Evolutionary conservation across 2,113 vertebrate genomes (phyloP).

Genomic region (Tichodroma muraria): DNA sequence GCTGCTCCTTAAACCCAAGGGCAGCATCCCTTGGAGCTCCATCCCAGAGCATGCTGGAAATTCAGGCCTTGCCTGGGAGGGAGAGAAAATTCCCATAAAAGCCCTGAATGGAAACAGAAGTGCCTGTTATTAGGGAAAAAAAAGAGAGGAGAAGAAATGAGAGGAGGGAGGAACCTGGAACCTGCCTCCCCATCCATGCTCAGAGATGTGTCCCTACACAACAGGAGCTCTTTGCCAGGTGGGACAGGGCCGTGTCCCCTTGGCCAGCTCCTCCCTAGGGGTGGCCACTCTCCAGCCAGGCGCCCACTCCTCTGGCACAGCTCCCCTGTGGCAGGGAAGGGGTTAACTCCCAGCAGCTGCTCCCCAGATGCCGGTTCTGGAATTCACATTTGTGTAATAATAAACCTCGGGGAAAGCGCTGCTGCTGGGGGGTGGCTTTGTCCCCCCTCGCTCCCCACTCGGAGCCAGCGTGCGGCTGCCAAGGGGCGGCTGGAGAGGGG

Average conservation of each 20-base stretch:
- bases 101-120: slow-evolving; percentile 41
- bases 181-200: not conserved
- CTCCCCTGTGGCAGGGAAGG: not conserved
- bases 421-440: not conserved
- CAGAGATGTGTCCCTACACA: accelerated
- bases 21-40: not conserved
- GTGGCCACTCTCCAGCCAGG: accelerated
- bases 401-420: slow-evolving; percentile 39
- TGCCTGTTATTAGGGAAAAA: not conserved
- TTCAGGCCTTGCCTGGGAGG: not conserved
- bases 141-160: not conserved
- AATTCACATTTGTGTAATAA: slow-evolving; percentile 67
- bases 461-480: not conserved
- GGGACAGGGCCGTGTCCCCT: accelerated
- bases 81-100: slow-evolving; percentile 13
- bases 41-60: not conserved
- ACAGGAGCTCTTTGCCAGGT: not conserved
- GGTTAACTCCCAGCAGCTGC: slow-evolving; percentile 62
- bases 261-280: not conserved
- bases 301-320: accelerated
- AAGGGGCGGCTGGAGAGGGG: not conserved
- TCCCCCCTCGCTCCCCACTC: not conserved
- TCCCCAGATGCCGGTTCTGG: slow-evolving; percentile 66
- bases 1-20: not conserved
- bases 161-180: not conserved